Evolutionary conservation across 2,797 vertebrate genomes (phyloP), one percentile per base, ranked within the genome.

Genomic region (Micropoecilia bifurca): DNA sequence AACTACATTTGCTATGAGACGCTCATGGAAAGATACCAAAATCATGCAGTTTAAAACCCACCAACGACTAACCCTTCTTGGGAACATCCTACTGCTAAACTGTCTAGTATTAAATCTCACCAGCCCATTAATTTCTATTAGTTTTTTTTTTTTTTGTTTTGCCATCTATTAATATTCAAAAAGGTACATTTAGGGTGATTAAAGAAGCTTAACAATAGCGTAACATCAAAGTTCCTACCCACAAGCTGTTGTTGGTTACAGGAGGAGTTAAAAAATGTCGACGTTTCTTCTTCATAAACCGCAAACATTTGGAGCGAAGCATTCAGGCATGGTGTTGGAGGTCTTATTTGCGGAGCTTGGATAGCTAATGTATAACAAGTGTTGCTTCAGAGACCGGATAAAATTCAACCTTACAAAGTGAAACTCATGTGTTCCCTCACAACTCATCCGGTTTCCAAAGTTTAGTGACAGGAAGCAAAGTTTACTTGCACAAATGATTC

Each of bases 401-500:
- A 73, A 18, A 46, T 36, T 76, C 72, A 74, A 12, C 63, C 66
- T 45, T 43, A 28, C 30, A 16, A 33, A 57, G 57, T 20, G 28
- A 71, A 53, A 25, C 53, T 39, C 48, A 39, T 48, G 4, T 10
- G 20, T 71, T 41, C 13, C 39, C 6, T 68, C 41, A 22, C 36
- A 68, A 68, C 36, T 22, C 18, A 10, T 41, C 36, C 20, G 0
- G 63, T 41, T 68, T 5, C 22, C 63, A 22, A 5, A 68, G 36
- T 41, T 68, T 41, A 41, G 63, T 25, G 45, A 71, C 12, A 13
- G 57, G 75, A 80, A 76, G 61, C 79, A 88, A 85, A 87, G 90
- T 90, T 80, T 87, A 82, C 33, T 30, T 0, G 33, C 50, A 81
- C 68, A 48, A 91, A 88, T 91, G 48, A 87, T 81, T 91, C 53